Evolutionary conservation across 2,113 vertebrate genomes (phyloP).

Genomic region (Paedocypris sp.): DNA sequence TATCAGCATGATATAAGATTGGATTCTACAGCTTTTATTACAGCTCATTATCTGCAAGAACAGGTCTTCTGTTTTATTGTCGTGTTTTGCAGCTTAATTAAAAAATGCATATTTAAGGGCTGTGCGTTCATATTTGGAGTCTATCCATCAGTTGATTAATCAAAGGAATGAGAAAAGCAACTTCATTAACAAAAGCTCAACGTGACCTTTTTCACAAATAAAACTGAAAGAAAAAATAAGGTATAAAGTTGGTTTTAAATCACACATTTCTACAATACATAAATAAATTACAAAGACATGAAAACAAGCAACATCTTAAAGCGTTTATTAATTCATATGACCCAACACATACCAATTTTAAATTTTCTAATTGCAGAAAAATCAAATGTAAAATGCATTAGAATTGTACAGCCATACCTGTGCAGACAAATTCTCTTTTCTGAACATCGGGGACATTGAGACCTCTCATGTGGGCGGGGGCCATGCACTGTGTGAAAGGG

Average conservation of each 20-base stretch:
- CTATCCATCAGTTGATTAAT: constrained; percentile 35
- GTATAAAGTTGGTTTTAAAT: neutral
- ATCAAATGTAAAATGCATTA: neutral
- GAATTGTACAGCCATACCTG: constrained; percentile 62
- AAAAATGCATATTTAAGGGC: neutral
- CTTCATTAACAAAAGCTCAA: constrained; percentile 24
- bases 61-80: constrained; percentile 6
- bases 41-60: constrained; percentile 1
- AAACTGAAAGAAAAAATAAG: neutral
- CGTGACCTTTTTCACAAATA: constrained; percentile 23
- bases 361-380: neutral
- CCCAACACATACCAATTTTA: neutral
- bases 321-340: too few relatives aligned
- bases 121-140: neutral
- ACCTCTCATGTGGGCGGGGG: constrained; percentile 84
- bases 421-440: constrained; percentile 91
- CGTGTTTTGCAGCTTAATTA: constrained; percentile 20
- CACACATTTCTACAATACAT: neutral
- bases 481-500: constrained; percentile 96
- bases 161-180: neutral
- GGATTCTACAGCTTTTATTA: neutral
- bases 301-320: too few relatives aligned
- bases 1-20: neutral
- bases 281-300: neutral
- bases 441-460: constrained; percentile 91